Evolutionary conservation across 2,797 vertebrate genomes (phyloP).

Genomic region (Jordanella pulchra): DNA sequence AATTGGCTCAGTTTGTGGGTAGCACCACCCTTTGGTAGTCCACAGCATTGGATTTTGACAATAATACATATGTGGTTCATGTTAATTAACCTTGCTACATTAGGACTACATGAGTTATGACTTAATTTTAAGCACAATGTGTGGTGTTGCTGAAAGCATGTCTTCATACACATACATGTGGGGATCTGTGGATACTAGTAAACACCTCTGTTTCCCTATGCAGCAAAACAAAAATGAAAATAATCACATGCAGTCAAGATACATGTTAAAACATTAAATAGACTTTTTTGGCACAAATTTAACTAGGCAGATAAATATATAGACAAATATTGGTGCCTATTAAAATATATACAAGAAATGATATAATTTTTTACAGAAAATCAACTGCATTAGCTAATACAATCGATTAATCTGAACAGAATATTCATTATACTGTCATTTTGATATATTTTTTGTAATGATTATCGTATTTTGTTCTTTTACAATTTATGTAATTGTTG

Average conservation of each 20-base stretch:
- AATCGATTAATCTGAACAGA: slow-evolving; percentile 81
- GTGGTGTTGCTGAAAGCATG: slow-evolving; percentile 29
- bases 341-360: slow-evolving; percentile 81
- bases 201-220: slow-evolving; percentile 2
- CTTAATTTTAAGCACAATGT: slow-evolving; percentile 26
- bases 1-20: slow-evolving; percentile 65
- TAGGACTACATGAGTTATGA: slow-evolving; percentile 27
- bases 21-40: slow-evolving; percentile 72
- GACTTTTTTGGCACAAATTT: slow-evolving; percentile 36
- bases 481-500: slow-evolving; percentile 94
- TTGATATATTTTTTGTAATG: slow-evolving; percentile 89
- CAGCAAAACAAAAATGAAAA: slow-evolving; percentile 9
- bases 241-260: slow-evolving; percentile 10
- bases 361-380: slow-evolving; percentile 79
- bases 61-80: slow-evolving; percentile 34
- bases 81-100: slow-evolving; percentile 51
- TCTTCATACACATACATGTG: slow-evolving; percentile 8
- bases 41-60: slow-evolving; percentile 49
- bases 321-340: slow-evolving; percentile 72
- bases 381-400: slow-evolving; percentile 85
- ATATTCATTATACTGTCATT: slow-evolving; percentile 88
- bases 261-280: slow-evolving; percentile 12
- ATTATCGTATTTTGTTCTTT: slow-evolving; percentile 95
- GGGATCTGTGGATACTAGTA: slow-evolving; percentile 12
- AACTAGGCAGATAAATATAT: slow-evolving; percentile 72